phyloP scores from a whole-genome alignment of 2,888 invertebrate genomes.

The Drosophila silvestris region DNA sequence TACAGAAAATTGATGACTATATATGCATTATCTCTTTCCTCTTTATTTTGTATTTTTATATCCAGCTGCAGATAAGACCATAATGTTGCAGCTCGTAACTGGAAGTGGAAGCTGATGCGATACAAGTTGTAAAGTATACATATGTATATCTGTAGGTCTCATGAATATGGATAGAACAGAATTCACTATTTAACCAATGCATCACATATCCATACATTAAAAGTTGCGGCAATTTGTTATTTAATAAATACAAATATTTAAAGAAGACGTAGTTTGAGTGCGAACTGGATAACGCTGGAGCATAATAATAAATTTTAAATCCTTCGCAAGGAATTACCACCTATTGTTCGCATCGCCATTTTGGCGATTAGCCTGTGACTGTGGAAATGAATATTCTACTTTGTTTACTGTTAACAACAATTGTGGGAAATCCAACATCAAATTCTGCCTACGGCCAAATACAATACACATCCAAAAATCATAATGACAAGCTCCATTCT shows the following conservation, averaged over 20 bases:
- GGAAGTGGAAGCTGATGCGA: conserved; percentile 24
- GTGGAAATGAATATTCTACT: conserved; percentile 66
- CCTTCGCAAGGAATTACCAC: conserved; percentile 7
- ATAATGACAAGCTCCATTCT: conserved; percentile 8
- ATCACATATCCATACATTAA: neutral
- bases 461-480: conserved; percentile 14
- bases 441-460: conserved; percentile 12
- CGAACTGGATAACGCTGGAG: neutral
- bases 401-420: conserved; percentile 40
- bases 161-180: conserved; percentile 32
- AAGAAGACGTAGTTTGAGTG: neutral
- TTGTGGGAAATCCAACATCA: conserved; percentile 27
- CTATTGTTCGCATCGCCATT: conserved; percentile 34
- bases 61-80: conserved; percentile 25
- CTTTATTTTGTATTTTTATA: neutral
- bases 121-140: neutral
- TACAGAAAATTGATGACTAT: neutral
- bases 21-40: neutral
- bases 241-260: neutral
- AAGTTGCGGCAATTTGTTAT: neutral
- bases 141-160: conserved; percentile 4
- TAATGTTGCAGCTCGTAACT: conserved; percentile 31
- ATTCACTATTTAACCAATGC: conserved; percentile 4
- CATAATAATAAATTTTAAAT: conserved; percentile 3
- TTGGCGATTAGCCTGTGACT: conserved; percentile 30